Evolutionary conservation across 2,888 invertebrate species (phyloP).

Genomic region (Bimastos eiseni): DNA sequence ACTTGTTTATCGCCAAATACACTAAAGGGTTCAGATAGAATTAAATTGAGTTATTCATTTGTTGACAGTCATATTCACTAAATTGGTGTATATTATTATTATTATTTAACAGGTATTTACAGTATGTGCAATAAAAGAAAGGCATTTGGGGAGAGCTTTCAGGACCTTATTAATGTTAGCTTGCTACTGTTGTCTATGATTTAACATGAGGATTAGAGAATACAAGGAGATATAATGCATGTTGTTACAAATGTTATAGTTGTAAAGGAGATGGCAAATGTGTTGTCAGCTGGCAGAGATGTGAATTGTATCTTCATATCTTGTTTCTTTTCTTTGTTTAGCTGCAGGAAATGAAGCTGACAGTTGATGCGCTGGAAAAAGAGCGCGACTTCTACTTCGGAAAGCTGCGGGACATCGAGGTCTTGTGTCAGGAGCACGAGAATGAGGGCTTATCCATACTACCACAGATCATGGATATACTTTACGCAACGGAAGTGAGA

Average conservation of each 20-base stretch:
- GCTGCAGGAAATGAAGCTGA: conserved; percentile 81
- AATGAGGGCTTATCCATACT: conserved; percentile 70
- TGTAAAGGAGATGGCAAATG: not conserved
- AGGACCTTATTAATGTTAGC: not conserved
- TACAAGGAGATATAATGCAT: not conserved
- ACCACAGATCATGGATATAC: conserved; percentile 89
- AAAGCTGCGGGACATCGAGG: conserved; percentile 96
- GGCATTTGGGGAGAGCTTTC: not conserved
- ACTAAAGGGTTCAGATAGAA: not conserved
- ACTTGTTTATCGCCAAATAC: not conserved
- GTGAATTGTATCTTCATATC: not conserved
- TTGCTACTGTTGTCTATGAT: not conserved
- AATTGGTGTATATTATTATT: not conserved
- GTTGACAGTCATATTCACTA: not conserved
- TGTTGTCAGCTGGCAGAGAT: not conserved
- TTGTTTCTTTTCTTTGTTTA: conserved; percentile 59
- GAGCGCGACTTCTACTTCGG: conserved; percentile 99
- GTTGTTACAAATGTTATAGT: not conserved
- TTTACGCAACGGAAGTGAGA: conserved; percentile 93
- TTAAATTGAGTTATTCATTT: not conserved
- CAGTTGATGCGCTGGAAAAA: conserved; percentile 91
- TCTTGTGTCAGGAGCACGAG: conserved; percentile 93
- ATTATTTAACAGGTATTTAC: not conserved
- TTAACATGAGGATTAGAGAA: not conserved
- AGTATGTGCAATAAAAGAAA: not conserved